Percentiles rank a stretch among this genome's conserved stretches.
These are phyloP conservation scores for Punctoribates punctum DNA, from an alignment of 2,888 invertebrate genomes.

Conservation along the genomic window DNA sequence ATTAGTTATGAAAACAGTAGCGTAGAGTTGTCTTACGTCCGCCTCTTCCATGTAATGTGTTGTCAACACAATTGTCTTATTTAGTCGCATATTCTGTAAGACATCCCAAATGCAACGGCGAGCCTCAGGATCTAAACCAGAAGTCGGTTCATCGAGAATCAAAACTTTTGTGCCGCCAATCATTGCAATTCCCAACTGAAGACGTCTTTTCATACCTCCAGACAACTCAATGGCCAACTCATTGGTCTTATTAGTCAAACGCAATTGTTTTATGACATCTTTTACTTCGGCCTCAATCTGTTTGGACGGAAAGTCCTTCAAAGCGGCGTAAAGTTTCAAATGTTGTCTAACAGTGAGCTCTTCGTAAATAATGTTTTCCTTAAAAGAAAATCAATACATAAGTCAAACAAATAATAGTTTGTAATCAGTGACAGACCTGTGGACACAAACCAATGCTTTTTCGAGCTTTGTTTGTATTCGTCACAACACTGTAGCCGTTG, in stretches of 20 bases:
- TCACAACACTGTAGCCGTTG: constrained; percentile 66
- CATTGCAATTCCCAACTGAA: constrained; percentile 79
- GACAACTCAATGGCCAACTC: constrained; percentile 59
- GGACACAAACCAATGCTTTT: constrained; percentile 62
- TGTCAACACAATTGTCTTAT: constrained; percentile 69
- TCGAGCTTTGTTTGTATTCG: constrained; percentile 65
- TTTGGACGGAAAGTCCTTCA: constrained; percentile 52
- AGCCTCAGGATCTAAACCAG: constrained; percentile 85
- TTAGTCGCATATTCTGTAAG: constrained; percentile 48
- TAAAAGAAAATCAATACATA: neutral
- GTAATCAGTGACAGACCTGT: constrained; percentile 56
- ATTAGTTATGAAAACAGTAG: neutral
- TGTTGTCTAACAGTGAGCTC: constrained; percentile 78
- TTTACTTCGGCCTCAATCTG: neutral
- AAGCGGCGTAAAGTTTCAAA: constrained; percentile 74
- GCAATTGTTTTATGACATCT: too few relatives aligned
- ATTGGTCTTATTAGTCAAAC: too few relatives aligned
- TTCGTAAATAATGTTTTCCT: constrained; percentile 74
- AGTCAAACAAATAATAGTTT: neutral
- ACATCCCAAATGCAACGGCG: constrained; percentile 83
- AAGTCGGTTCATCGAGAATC: constrained; percentile 61
- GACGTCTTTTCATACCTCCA: constrained; percentile 84
- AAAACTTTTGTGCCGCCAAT: constrained; percentile 65
- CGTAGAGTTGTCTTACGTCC: constrained; percentile 56
- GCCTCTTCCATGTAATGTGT: constrained; percentile 91